These are phyloP conservation scores for Nomada fucata DNA, from an alignment of 2,888 invertebrate species.

Conservation along the genomic window DNA sequence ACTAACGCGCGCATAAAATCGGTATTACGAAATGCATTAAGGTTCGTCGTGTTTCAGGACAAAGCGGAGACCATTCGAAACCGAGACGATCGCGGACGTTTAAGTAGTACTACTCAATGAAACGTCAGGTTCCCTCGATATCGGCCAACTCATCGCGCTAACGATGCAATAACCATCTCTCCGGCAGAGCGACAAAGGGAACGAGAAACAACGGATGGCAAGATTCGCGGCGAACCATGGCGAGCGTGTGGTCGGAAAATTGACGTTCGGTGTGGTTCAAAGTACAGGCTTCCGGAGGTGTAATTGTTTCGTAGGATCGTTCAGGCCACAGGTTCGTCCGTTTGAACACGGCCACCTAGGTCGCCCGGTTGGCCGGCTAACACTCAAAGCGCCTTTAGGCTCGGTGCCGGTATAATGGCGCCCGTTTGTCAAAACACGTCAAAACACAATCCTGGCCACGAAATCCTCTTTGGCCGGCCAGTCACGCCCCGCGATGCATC, in stretches of 20 bases:
- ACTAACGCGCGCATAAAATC: too few species aligned
- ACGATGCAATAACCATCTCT: not conserved
- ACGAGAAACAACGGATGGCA: too few species aligned
- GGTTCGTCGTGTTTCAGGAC: too few species aligned
- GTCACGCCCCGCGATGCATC: constrained; percentile 83
- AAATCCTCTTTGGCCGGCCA: constrained; percentile 72
- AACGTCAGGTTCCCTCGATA: not conserved
- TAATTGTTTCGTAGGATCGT: constrained; percentile 75
- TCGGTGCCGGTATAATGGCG: constrained; percentile 79
- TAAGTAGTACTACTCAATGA: constrained; percentile 7
- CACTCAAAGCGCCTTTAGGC: constrained; percentile 71
- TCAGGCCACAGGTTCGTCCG: constrained; percentile 38
- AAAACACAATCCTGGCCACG: constrained; percentile 81
- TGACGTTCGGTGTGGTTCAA: constrained; percentile 45
- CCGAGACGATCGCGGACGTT: too few species aligned
- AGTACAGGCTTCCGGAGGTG: constrained; percentile 62
- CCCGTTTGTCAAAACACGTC: constrained; percentile 84
- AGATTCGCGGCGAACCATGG: not conserved
- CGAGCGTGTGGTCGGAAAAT: constrained; percentile 25
- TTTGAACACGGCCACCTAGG: constrained; percentile 78
- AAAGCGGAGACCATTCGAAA: too few species aligned
- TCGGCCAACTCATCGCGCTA: not conserved
- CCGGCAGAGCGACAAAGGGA: not conserved
- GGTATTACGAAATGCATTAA: too few species aligned
- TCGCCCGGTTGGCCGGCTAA: constrained; percentile 73